phyloP scores from a whole-genome alignment of 2,113 vertebrate genomes.

The Eulacestoma nigropectus region DNA sequence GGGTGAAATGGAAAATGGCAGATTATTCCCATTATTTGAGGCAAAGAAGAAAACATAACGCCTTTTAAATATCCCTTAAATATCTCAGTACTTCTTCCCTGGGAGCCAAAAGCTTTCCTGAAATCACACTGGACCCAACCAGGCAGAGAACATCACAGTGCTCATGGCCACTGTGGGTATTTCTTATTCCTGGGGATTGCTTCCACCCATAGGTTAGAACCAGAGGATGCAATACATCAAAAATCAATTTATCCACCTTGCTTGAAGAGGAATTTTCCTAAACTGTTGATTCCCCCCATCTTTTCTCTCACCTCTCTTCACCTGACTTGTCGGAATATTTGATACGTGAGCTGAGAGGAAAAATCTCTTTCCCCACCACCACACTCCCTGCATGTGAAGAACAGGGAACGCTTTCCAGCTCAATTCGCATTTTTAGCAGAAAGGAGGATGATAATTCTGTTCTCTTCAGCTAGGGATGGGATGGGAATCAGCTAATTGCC shows the following conservation, averaged over 20 bases:
- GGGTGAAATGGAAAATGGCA: background rate
- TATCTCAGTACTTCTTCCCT: background rate
- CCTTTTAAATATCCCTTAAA: background rate
- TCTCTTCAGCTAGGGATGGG: background rate
- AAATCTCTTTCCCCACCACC: background rate
- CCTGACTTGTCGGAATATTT: background rate
- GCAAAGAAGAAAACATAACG: background rate
- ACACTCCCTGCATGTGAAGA: background rate
- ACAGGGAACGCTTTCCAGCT: background rate
- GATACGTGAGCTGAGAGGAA: background rate
- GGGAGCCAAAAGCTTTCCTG: background rate
- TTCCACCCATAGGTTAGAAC: background rate
- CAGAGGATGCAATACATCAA: background rate
- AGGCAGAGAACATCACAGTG: background rate
- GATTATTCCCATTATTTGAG: background rate
- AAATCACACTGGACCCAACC: background rate
- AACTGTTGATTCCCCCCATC: background rate
- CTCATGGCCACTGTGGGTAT: background rate
- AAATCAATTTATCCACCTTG: background rate
- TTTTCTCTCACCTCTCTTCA: background rate
- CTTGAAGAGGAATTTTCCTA: background rate
- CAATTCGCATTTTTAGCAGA: background rate
- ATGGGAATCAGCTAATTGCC: background rate
- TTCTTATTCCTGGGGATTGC: background rate
- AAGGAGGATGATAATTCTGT: background rate